Evolutionary conservation across 1,140 invertebrate genomes (phyloP).

Genomic region (Diorhabda carinulata): DNA sequence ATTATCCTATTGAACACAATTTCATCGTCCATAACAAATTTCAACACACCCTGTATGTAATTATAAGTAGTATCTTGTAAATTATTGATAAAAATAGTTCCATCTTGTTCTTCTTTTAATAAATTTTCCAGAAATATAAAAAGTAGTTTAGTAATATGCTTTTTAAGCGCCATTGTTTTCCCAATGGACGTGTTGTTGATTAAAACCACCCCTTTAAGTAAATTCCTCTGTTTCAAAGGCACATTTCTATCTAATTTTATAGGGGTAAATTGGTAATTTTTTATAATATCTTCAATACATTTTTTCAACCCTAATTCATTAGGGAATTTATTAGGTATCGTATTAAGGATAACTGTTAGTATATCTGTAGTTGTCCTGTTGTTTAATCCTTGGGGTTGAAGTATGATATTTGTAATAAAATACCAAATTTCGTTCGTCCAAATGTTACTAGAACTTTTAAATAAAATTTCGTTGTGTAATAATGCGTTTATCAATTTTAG

Average conservation of each 20-base stretch:
- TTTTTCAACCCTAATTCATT: conserved; percentile 16
- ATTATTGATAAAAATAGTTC: conserved; percentile 19
- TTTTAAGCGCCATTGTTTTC: neutral
- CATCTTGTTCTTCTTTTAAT: neutral
- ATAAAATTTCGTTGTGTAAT: conserved; percentile 16
- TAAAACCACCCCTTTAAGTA: conserved; percentile 24
- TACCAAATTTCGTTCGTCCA: conserved; percentile 26
- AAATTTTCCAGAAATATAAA: conserved; percentile 1
- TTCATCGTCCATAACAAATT: conserved; percentile 26
- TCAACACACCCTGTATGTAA: conserved; percentile 22
- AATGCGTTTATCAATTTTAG: conserved; percentile 22
- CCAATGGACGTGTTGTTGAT: neutral
- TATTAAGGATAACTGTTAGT: conserved; percentile 23
- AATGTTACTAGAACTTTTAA: conserved; percentile 16
- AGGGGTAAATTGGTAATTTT: conserved; percentile 17
- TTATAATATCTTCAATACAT: conserved; percentile 17
- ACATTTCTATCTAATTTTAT: conserved; percentile 31
- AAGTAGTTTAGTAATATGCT: neutral
- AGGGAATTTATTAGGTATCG: conserved; percentile 23
- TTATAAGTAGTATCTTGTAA: conserved; percentile 25
- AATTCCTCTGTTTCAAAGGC: conserved; percentile 24
- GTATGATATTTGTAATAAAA: conserved; percentile 24
- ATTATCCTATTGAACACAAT: conserved; percentile 24
- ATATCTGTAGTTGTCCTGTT: conserved; percentile 14
- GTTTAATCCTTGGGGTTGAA: conserved; percentile 23